A percentile compares a stretch with the other conserved stretches of the same genome.
phyloP scores from a whole-genome alignment of 2,797 vertebrate genomes.

The Tenualosa thibaudeaui region DNA sequence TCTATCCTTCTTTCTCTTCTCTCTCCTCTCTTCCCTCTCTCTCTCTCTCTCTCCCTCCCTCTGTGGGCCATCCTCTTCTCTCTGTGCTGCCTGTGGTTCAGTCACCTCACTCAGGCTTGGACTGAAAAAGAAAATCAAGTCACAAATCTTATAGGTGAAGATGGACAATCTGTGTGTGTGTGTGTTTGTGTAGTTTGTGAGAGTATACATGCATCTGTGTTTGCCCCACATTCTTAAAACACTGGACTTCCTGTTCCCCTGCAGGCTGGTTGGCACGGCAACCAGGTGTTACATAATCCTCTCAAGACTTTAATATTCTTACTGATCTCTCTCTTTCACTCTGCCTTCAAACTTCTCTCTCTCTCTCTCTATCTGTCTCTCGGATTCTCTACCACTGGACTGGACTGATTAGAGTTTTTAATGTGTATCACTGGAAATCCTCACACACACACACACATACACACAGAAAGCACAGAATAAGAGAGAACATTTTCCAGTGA shows the following conservation, averaged over 20 bases:
- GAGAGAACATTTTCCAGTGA: constrained; percentile 25
- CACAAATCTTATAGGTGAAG: neutral
- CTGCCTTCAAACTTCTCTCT: neutral
- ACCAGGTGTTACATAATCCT: constrained; percentile 36
- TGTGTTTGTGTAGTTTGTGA: constrained; percentile 16
- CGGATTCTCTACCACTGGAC: constrained; percentile 30
- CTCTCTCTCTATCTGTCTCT: constrained; percentile 15
- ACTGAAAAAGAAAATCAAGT: neutral
- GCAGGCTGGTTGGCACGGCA: constrained; percentile 36
- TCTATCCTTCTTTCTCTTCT: constrained; percentile 5
- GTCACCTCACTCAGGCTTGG: neutral
- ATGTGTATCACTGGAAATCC: constrained; percentile 18
- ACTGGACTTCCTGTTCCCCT: constrained; percentile 52
- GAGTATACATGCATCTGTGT: neutral
- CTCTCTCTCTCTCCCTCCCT: constrained; percentile 1
- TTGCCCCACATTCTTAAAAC: constrained; percentile 52
- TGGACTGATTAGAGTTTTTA: neutral
- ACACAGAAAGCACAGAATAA: too few species aligned
- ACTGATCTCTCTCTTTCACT: constrained; percentile 23
- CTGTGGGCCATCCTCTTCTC: neutral
- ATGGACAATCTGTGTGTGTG: neutral
- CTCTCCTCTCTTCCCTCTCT: constrained; percentile 4
- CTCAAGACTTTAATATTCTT: constrained; percentile 18
- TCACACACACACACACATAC: neutral
- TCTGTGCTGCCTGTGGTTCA: neutral